Evolutionary conservation across 2,888 invertebrate genomes (phyloP).

Genomic region (Eugnorisma glareosa): DNA sequence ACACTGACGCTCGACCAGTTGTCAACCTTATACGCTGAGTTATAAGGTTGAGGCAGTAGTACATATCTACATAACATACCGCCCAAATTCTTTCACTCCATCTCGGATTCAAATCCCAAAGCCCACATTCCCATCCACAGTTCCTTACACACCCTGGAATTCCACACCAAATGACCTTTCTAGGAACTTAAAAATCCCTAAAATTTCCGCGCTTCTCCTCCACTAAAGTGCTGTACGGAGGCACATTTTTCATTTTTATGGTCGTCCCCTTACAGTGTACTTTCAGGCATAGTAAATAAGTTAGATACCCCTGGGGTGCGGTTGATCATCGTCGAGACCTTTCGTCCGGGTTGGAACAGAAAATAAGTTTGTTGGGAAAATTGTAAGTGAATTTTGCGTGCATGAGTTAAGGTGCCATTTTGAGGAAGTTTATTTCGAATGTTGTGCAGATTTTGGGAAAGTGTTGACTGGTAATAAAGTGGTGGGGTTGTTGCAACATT

Average conservation of each 20-base stretch:
- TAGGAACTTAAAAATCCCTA: conserved; percentile 33
- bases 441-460: not conserved
- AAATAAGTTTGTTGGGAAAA: not conserved
- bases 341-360: conserved; percentile 6
- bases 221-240: conserved; percentile 38
- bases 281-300: conserved; percentile 64
- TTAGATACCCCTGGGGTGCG: conserved; percentile 55
- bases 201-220: conserved; percentile 5
- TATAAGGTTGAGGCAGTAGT: not conserved
- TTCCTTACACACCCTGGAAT: conserved; percentile 18
- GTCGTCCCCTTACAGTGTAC: conserved; percentile 39
- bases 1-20: not conserved
- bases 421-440: not conserved
- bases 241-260: conserved; percentile 69
- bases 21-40: not conserved
- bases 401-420: not conserved
- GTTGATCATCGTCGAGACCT: conserved; percentile 45
- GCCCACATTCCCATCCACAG: conserved; percentile 9
- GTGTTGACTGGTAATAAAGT: not conserved
- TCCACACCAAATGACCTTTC: conserved; percentile 11
- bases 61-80: not conserved
- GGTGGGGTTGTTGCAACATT: not conserved
- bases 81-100: conserved; percentile 17
- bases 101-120: conserved; percentile 42
- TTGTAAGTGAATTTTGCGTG: not conserved